These are phyloP conservation scores for Vimba vimba DNA, from an alignment of 2,113 vertebrate species.

Conservation along the genomic window DNA sequence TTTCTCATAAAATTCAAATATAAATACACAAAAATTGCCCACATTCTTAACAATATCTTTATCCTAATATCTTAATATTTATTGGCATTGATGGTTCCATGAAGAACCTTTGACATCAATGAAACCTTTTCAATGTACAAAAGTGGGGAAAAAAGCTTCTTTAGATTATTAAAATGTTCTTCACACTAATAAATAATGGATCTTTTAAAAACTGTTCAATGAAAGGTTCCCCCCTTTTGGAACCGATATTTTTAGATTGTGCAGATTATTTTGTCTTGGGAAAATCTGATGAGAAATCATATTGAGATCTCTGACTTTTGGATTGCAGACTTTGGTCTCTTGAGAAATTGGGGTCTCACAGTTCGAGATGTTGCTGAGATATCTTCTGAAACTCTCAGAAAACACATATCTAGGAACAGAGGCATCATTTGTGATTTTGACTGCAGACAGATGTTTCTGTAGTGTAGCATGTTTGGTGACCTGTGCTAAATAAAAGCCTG, in stretches of 20 bases:
- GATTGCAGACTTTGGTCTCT: not conserved
- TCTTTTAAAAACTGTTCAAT: not conserved
- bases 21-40: not conserved
- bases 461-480: constrained; percentile 19
- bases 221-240: too few species aligned
- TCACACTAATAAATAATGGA: not conserved
- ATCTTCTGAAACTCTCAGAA: not conserved
- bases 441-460: not conserved
- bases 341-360: not conserved
- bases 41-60: not conserved
- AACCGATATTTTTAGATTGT: not conserved
- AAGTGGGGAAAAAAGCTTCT: not conserved
- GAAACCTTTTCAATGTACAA: not conserved
- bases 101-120: not conserved
- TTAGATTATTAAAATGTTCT: not conserved
- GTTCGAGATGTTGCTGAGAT: not conserved
- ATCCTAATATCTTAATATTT: not conserved
- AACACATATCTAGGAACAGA: not conserved
- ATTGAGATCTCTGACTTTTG: not conserved
- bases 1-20: not conserved
- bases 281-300: not conserved
- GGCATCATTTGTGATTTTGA: not conserved
- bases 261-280: not conserved
- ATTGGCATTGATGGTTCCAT: not conserved
- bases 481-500: not conserved